Evolutionary conservation across 1,140 invertebrate genomes (phyloP).

Genomic region (Procambarus virginalis): DNA sequence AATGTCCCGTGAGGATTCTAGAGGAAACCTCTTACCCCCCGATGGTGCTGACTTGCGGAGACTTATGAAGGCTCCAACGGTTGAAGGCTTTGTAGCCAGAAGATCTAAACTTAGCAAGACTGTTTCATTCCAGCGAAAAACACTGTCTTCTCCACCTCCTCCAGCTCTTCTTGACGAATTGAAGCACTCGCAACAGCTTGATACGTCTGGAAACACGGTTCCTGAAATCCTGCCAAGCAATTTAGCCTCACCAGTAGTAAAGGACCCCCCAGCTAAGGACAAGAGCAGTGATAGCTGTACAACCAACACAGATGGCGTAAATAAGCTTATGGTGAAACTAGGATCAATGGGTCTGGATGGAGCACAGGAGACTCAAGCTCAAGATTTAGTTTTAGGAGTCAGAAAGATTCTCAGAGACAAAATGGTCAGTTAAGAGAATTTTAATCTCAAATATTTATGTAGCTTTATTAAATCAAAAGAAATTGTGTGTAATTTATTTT

Average conservation of each 20-base stretch:
- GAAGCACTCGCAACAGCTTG: neutral
- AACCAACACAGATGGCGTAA: constrained; percentile 58
- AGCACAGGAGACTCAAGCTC: constrained; percentile 45
- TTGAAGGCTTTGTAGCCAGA: constrained; percentile 86
- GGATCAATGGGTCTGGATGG: constrained; percentile 68
- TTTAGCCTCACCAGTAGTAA: constrained; percentile 2
- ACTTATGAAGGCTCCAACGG: constrained; percentile 85
- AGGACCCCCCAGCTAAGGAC: neutral
- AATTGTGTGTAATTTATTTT: too few species aligned
- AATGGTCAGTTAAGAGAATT: constrained; percentile 54
- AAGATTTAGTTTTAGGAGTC: constrained; percentile 68
- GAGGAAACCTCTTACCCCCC: constrained; percentile 71
- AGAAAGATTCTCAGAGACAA: constrained; percentile 66
- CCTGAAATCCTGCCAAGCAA: constrained; percentile 14
- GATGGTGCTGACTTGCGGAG: constrained; percentile 69
- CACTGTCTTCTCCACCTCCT: constrained; percentile 84
- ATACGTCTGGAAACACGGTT: neutral
- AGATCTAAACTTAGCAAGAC: constrained; percentile 91
- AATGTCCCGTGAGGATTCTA: constrained; percentile 79
- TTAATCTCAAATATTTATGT: neutral
- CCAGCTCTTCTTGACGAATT: constrained; percentile 48
- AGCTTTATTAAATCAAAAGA: neutral
- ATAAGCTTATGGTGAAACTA: constrained; percentile 64
- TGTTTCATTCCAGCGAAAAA: constrained; percentile 89
- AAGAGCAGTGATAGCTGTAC: constrained; percentile 28